These are phyloP conservation scores for Entomobrya multifasciata DNA, from an alignment of 2,888 invertebrate species.

Conservation along the genomic window DNA sequence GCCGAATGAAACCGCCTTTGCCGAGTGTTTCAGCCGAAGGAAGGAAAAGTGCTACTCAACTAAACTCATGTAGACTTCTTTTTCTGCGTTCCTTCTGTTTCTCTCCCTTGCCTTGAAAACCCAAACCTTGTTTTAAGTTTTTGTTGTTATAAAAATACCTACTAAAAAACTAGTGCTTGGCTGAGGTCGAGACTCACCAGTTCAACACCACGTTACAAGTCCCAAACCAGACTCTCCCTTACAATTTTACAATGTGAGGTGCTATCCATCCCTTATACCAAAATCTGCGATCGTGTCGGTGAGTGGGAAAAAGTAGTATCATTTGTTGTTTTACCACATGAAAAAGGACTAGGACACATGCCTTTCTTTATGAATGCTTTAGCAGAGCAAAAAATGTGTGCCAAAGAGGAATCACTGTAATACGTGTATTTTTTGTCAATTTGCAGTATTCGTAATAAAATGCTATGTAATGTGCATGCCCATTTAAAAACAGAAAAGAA, in stretches of 20 bases:
- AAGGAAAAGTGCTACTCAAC: slow-evolving; percentile 49
- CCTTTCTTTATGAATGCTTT: too few species aligned
- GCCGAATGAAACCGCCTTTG: slow-evolving; percentile 67
- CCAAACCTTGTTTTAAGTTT: slow-evolving; percentile 19
- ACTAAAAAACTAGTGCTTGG: not conserved
- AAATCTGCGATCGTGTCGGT: not conserved
- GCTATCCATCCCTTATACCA: too few species aligned
- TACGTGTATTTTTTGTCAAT: not conserved
- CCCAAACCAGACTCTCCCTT: too few species aligned
- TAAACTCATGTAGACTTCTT: too few species aligned
- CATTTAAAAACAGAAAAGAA: too few species aligned
- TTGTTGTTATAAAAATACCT: slow-evolving; percentile 12
- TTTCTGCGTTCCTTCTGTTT: not conserved
- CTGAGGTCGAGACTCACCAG: not conserved
- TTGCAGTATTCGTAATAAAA: too few species aligned
- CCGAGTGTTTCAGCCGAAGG: slow-evolving; percentile 67
- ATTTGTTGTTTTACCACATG: slow-evolving; percentile 17
- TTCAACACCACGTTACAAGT: too few species aligned
- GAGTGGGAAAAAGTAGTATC: not conserved
- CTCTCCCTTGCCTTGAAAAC: too few species aligned
- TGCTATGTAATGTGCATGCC: not conserved
- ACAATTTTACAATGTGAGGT: not conserved
- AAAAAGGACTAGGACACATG: too few species aligned
- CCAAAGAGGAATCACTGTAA: slow-evolving; percentile 1
- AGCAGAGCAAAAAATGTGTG: too few species aligned